Evolutionary conservation across 1,140 invertebrate species (phyloP).

Genomic region (Drosophila seguyi): DNA sequence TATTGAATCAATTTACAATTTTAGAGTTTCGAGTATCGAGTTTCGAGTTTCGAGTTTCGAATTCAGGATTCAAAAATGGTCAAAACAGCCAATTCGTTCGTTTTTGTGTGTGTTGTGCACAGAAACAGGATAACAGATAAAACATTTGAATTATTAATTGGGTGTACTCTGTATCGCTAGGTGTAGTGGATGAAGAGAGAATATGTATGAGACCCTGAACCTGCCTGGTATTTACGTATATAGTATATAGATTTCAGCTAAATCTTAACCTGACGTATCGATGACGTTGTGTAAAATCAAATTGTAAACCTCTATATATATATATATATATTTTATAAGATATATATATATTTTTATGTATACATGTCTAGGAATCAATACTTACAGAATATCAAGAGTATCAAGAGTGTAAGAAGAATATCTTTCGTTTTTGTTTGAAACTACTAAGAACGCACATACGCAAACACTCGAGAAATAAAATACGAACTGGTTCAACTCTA

Average conservation of each 20-base stretch:
- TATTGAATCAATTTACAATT: constrained; percentile 6
- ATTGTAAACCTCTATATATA: constrained; percentile 31
- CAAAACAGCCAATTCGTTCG: constrained; percentile 21
- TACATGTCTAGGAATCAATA: constrained; percentile 36
- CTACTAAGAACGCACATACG: constrained; percentile 46
- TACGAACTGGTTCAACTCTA: constrained; percentile 49
- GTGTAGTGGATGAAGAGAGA: not conserved
- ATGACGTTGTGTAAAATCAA: constrained; percentile 36
- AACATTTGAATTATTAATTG: constrained; percentile 35
- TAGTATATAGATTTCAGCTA: not conserved
- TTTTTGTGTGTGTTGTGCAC: constrained; percentile 47
- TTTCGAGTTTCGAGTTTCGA: constrained; percentile 8
- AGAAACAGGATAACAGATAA: constrained; percentile 52
- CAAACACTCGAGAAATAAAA: constrained; percentile 45
- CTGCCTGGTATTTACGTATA: not conserved
- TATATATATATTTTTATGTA: constrained; percentile 8
- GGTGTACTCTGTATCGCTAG: constrained; percentile 10
- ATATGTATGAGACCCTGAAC: constrained; percentile 1
- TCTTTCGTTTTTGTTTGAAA: constrained; percentile 17
- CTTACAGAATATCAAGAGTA: constrained; percentile 17
- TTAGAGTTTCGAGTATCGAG: constrained; percentile 5
- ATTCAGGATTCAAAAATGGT: not conserved
- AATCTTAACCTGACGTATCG: constrained; percentile 7
- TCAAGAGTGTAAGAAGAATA: constrained; percentile 13
- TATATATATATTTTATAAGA: no score